Conservation (phyloP, 1,140 invertebrate genomes). For the Chlorops oryzae region DNA sequence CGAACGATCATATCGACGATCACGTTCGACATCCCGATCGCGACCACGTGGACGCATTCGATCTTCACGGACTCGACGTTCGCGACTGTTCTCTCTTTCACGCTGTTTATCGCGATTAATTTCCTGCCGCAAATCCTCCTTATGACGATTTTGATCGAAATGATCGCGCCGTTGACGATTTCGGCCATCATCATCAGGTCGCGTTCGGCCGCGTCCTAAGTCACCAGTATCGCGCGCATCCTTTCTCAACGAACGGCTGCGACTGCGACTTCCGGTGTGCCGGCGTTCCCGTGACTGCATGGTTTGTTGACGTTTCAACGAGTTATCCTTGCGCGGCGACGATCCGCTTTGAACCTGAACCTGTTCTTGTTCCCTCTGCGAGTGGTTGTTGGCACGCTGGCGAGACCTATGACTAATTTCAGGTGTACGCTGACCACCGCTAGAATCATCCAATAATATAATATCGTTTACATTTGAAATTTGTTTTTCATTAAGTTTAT, state of each 20-base stretch:
- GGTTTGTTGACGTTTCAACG: not conserved
- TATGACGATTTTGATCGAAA: conserved; percentile 41
- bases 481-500: conserved; percentile 33
- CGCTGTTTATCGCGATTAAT: conserved; percentile 45
- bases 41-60: conserved; percentile 29
- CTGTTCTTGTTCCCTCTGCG: not conserved
- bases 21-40: conserved; percentile 28
- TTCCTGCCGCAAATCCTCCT: conserved; percentile 43
- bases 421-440: conserved; percentile 40
- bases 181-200: conserved; percentile 18
- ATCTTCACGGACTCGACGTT: conserved; percentile 26
- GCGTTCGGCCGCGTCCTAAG: conserved; percentile 16
- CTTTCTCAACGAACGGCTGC: conserved; percentile 26
- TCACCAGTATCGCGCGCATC: too few species aligned
- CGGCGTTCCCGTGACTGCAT: not conserved
- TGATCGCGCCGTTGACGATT: conserved; percentile 38
- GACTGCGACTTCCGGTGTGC: conserved; percentile 11
- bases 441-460: conserved; percentile 50
- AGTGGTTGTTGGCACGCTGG: too few species aligned
- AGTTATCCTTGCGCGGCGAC: conserved; percentile 6
- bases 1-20: conserved; percentile 31
- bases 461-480: conserved; percentile 47
- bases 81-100: conserved; percentile 32
- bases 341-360: conserved; percentile 5
- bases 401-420: conserved; percentile 23